Evolutionary conservation across 2,113 vertebrate species (phyloP), one percentile per base, ranked within the genome.

Genomic region (Neofelis nebulosa): DNA sequence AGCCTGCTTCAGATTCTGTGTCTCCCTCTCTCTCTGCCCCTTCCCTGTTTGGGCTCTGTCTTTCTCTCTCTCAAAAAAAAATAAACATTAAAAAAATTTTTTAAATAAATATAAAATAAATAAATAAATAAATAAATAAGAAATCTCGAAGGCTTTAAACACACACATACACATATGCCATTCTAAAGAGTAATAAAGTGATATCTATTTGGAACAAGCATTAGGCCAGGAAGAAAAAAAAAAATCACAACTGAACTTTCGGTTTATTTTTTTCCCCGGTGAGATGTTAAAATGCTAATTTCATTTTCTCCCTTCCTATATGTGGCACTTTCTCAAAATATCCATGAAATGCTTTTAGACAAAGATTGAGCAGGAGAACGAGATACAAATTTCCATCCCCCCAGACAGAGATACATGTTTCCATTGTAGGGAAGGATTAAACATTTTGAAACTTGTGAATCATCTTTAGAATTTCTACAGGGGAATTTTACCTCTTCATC

Each of bases 261-360:
- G 1, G n/a, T 93, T 83, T 76, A 61, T 86, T 94, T 11, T 4
- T 10, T 57, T 0, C 93, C 68, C 79, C 50, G 84, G 55, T 57
- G 55, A 94, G 83, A 96, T 61, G 4, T 93, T 79, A 91, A 16
- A 90, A 95, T 98, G 97, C 92, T 98, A 94, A 97, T 97, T 97
- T 97, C 96, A 95, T 96, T 97, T 97, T 95, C 61, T 86, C 52
- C 45, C 55, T 95, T 57, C 23, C 16, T 23, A 86, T 85, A 41
- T 78, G 69, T 89, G 97, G 79, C 57, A 71, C 97, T 97, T 94
- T 91, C 92, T 74, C 61, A 91, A 97, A 45, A 63, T 0, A 55
- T 23, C 69, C 73, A 94, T 76, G 81, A 90, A 97, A 97, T 89
- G 48, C 88, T 41, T 97, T 84, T 79, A 95, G 74, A 36, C 86